A percentile compares a stretch with the other conserved stretches of the same genome.
Conservation (phyloP, 2,888 invertebrate species). For the Epinotia demarniana region DNA sequence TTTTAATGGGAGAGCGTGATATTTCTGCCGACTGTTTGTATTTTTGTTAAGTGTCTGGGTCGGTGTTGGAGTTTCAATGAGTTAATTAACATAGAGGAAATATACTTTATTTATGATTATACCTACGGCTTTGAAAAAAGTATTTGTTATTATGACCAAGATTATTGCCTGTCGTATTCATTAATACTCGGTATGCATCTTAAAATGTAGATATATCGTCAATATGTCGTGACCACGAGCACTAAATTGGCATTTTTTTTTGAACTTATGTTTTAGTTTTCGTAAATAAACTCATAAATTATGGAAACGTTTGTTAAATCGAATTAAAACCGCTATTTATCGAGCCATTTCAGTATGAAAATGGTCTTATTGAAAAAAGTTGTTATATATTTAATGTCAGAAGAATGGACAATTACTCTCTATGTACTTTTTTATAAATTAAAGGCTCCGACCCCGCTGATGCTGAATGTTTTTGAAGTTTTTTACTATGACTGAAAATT, state of each 20-base stretch:
- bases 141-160: background rate
- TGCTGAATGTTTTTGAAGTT: no score
- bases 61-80: background rate
- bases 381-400: background rate
- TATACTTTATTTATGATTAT: no score
- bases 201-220: background rate
- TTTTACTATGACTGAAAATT: no score
- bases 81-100: background rate
- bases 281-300: background rate
- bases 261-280: background rate
- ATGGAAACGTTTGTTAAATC: background rate
- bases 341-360: background rate
- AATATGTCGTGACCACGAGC: background rate
- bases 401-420: background rate
- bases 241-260: no score
- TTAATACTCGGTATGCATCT: no score
- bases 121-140: background rate
- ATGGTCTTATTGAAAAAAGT: background rate
- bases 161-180: no score
- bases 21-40: background rate
- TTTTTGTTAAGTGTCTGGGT: conserved; percentile 2
- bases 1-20: conserved; percentile 5
- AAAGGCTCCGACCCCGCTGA: no score
- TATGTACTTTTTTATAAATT: no score
- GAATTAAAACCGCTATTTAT: background rate